phyloP scores from a whole-genome alignment of 2,113 vertebrate species.

The Sterrhoptilus dennistouni region DNA sequence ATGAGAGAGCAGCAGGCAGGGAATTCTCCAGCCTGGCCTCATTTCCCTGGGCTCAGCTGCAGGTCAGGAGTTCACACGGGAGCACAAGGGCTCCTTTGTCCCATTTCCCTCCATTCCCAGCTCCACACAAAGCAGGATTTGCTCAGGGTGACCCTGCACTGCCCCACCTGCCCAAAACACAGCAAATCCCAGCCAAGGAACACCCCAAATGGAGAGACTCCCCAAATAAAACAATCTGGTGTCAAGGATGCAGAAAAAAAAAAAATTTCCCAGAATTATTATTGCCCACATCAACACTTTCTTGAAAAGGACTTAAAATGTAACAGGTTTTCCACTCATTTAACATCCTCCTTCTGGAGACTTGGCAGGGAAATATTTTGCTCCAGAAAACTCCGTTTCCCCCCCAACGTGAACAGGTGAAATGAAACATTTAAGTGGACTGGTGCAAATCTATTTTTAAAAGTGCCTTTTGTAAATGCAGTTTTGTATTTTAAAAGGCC shows the following conservation, averaged over 20 bases:
- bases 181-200: neutral
- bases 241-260: neutral
- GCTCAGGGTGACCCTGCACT: rapidly evolving
- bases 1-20: neutral
- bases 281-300: neutral
- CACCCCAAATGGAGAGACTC: rapidly evolving
- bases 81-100: neutral
- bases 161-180: neutral
- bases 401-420: neutral
- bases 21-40: neutral
- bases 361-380: neutral
- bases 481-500: neutral
- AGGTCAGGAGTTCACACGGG: neutral
- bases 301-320: neutral
- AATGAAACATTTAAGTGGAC: neutral
- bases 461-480: neutral
- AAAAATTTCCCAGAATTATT: neutral
- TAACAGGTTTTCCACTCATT: neutral
- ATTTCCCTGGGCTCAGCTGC: neutral
- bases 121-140: neutral
- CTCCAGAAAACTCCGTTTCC: neutral
- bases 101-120: neutral
- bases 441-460: neutral
- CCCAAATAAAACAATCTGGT: rapidly evolving
- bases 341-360: neutral